Base-by-base conservation (phyloP, 2,797 vertebrate genomes). In the Gobio occitaniae region DNA sequence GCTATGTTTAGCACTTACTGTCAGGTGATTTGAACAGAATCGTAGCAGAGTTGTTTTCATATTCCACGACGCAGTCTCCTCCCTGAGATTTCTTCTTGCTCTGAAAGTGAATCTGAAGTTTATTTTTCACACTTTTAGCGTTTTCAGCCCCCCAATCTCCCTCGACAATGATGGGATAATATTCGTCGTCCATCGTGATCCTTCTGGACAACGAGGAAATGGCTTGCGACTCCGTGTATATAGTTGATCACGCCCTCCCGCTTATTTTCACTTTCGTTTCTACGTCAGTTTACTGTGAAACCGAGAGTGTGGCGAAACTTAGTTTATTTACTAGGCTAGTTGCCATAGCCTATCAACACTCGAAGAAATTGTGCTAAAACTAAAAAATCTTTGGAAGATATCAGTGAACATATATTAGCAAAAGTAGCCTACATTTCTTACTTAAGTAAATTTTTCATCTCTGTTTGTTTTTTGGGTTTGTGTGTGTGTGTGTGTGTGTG, bases 31-130 rank as follows among this genome's bases (percentile, higher is more conserved):
- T 80, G 87, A 95, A 95, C 77, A 32, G 59, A 1, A 95, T 88
- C 0, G 69, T 86, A 0, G 92, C 93, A 1, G 79, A 48, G 0
- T 74, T 82, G 54, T 29, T 84, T 2, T 84, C 63, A 41, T 52
- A 87, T 75, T 90, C 65, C 61, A 95, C 92, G 1, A 83, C 41
- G 13, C 95, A 95, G 47, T 95, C 94, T 7, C 94, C 94, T 0
- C 95, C 95, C 11, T 86, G 19, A 0, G 94, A 94, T 77, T 89
- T 93, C 89, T 84, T 95, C 86, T 69, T 92, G 84, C 92, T 95
- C 87, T 91, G 91, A 87, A 95, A 95, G 80, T 95, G 92, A 21
- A 94, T 83, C 2, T 93, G 90, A 25, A 95, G 93, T 81, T 95
- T 95, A 83, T 90, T 92, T 50, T 63, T 89, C 2, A 92, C 1